Conservation (phyloP, 2,888 invertebrate genomes). For the Apeira syringaria region DNA sequence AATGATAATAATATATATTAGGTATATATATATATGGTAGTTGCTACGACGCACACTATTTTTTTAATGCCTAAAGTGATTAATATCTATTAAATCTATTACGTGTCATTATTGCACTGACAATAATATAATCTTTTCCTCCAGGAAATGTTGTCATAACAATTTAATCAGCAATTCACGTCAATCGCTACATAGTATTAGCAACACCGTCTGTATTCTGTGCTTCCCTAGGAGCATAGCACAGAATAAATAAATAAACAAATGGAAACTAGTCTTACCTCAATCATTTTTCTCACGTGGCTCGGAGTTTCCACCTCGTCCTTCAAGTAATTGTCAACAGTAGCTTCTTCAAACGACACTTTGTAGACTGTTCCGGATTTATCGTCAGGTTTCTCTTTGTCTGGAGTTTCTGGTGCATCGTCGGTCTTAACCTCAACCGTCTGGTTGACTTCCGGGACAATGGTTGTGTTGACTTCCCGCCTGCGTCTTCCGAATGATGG, state of each 20-base stretch:
- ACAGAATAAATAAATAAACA: no score
- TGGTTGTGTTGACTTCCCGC: constrained; percentile 77
- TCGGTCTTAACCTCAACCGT: constrained; percentile 55
- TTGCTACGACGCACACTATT: no score
- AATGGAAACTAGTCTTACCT: constrained; percentile 83
- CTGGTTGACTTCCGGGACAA: constrained; percentile 50
- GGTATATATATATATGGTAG: no score
- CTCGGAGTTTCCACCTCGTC: constrained; percentile 86
- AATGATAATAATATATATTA: no score
- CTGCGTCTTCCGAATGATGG: constrained; percentile 91
- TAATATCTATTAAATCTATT: no score
- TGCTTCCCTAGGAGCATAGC: neutral
- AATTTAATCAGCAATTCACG: neutral
- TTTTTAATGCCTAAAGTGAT: no score
- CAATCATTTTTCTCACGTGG: constrained; percentile 94
- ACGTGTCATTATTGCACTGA: no score
- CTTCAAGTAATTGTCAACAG: constrained; percentile 72
- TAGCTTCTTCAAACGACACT: constrained; percentile 67
- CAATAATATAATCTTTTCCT: constrained; percentile 1
- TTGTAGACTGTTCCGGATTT: constrained; percentile 56
- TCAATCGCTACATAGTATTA: no score
- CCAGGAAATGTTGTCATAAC: neutral
- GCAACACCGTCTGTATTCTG: neutral
- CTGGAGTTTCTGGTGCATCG: constrained; percentile 36
- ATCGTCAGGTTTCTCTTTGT: constrained; percentile 29